These are phyloP conservation scores for Chalcosyrphus nemorum DNA, from an alignment of 2,888 invertebrate genomes.

Conservation along the genomic window DNA sequence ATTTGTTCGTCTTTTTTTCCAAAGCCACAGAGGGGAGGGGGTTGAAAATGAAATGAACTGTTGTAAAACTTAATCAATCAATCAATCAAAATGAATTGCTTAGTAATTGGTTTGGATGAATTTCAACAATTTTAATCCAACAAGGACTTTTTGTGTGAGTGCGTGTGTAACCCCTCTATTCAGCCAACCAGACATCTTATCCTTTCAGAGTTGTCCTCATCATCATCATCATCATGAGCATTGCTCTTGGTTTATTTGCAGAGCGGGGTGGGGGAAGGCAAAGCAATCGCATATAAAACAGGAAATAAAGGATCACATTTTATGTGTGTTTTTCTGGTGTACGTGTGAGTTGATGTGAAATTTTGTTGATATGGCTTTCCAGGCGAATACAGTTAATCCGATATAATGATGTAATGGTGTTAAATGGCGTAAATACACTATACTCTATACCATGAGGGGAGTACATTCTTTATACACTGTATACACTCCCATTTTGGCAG, in stretches of 20 bases:
- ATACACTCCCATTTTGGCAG: slow-evolving; percentile 31
- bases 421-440: slow-evolving; percentile 52
- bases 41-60: slow-evolving; percentile 55
- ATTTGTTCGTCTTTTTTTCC: slow-evolving; percentile 31
- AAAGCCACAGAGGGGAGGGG: background rate
- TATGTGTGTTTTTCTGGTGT: slow-evolving; percentile 25
- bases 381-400: slow-evolving; percentile 64
- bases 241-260: slow-evolving; percentile 12
- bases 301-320: slow-evolving; percentile 40
- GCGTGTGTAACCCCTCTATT: background rate
- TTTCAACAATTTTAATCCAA: slow-evolving; percentile 48
- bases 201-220: background rate
- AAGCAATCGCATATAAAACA: slow-evolving; percentile 4
- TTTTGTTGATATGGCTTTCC: slow-evolving; percentile 30
- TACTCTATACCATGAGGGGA: background rate
- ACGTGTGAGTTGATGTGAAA: slow-evolving; percentile 16
- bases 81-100: slow-evolving; percentile 72
- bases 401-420: slow-evolving; percentile 70
- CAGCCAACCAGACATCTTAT: background rate
- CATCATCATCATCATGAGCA: slow-evolving; percentile 24
- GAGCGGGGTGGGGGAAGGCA: background rate
- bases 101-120: slow-evolving; percentile 67
- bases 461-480: slow-evolving; percentile 11
- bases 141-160: no score
- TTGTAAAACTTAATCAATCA: slow-evolving; percentile 71